phyloP scores from a whole-genome alignment of 1,140 invertebrate genomes.

The Drosophila mauritiana region DNA sequence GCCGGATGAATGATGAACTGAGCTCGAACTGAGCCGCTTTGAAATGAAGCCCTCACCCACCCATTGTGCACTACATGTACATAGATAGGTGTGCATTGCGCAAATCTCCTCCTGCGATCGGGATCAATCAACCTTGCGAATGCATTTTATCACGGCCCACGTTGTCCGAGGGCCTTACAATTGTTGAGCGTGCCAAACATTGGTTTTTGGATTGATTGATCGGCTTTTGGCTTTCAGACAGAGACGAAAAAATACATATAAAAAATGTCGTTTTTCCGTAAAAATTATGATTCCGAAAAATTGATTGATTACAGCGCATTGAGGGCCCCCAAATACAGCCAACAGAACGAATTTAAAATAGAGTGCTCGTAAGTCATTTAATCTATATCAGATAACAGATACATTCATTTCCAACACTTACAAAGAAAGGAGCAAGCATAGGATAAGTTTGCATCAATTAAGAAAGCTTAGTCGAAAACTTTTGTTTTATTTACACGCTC shows the following conservation, averaged over 20 bases:
- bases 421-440: too few relatives aligned
- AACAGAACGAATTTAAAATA: too few relatives aligned
- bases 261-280: conserved; percentile 57
- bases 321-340: too few relatives aligned
- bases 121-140: conserved; percentile 30
- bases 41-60: conserved; percentile 8
- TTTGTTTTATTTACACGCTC: too few relatives aligned
- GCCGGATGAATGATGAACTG: conserved; percentile 66
- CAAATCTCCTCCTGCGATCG: conserved; percentile 2
- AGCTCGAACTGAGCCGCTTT: conserved; percentile 11
- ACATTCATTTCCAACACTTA: too few relatives aligned
- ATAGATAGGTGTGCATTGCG: conserved; percentile 45
- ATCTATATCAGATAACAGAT: too few relatives aligned
- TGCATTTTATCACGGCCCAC: conserved; percentile 17
- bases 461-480: too few relatives aligned
- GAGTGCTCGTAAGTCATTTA: too few relatives aligned
- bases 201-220: conserved; percentile 63
- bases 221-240: conserved; percentile 5
- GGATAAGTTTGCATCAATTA: too few relatives aligned
- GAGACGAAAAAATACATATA: conserved; percentile 32
- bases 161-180: conserved; percentile 42
- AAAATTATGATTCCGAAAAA: conserved; percentile 28
- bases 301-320: conserved; percentile 34
- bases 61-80: conserved; percentile 13
- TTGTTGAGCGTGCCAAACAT: conserved; percentile 59